Conservation (phyloP, 2,888 invertebrate species). For the Schizotus pectinicornis region DNA sequence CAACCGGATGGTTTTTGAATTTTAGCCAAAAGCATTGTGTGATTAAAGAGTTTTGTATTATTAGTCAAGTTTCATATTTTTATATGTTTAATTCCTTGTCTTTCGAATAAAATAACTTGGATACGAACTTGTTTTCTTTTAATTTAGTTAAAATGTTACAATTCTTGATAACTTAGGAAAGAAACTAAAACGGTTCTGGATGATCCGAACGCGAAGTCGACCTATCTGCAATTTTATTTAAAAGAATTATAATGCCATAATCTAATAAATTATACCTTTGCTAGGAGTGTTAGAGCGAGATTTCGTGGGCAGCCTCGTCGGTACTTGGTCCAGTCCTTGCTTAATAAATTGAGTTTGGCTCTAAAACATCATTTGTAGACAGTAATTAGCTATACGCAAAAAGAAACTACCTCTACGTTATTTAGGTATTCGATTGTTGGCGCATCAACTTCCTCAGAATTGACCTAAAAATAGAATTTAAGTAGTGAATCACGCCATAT, state of each 20-base stretch:
- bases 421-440: slow-evolving; percentile 43
- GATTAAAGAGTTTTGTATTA: slow-evolving; percentile 10
- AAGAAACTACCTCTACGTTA: slow-evolving; percentile 44
- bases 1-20: not conserved
- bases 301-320: slow-evolving; percentile 63
- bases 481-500: no score
- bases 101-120: slow-evolving; percentile 9
- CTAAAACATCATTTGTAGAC: slow-evolving; percentile 54
- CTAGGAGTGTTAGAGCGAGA: slow-evolving; percentile 52
- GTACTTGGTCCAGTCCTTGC: slow-evolving; percentile 68
- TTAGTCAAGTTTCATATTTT: slow-evolving; percentile 24
- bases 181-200: slow-evolving; percentile 39
- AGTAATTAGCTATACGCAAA: slow-evolving; percentile 10
- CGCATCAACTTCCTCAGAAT: slow-evolving; percentile 40
- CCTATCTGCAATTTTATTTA: slow-evolving; percentile 35
- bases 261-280: slow-evolving; percentile 41
- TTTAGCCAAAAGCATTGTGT: not conserved
- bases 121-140: slow-evolving; percentile 7
- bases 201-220: slow-evolving; percentile 39
- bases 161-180: slow-evolving; percentile 21
- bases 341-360: slow-evolving; percentile 65
- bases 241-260: not conserved
- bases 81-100: slow-evolving; percentile 15
- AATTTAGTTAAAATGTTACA: slow-evolving; percentile 13
- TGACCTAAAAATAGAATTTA: slow-evolving; percentile 36